Conservation (phyloP, 92 coral and sea anemone species). For the Actinernus sp. region DNA sequence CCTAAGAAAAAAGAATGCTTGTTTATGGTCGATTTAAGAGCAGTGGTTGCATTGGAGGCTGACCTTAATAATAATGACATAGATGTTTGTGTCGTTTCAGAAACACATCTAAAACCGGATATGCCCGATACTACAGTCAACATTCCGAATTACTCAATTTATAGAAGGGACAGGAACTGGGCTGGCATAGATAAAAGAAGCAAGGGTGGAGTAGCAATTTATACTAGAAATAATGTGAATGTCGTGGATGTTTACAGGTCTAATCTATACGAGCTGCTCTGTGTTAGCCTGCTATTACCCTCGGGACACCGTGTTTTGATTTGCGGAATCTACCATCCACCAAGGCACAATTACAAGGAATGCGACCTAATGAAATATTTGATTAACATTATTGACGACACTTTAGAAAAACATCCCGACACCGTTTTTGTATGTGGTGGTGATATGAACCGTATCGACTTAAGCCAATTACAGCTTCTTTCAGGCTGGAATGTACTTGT, state of each 20-base stretch:
- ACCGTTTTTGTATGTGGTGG: conserved; percentile 62
- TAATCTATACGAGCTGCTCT: conserved; percentile 24
- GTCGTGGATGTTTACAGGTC: conserved; percentile 44
- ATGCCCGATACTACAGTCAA: conserved; percentile 60
- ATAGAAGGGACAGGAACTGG: conserved; percentile 59
- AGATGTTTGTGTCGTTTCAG: conserved; percentile 54
- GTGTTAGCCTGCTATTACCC: conserved; percentile 45
- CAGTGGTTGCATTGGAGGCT: conserved; percentile 47
- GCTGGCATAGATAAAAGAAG: conserved; percentile 32
- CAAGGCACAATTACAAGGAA: conserved; percentile 53
- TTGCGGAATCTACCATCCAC: conserved; percentile 61
- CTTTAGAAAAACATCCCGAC: conserved; percentile 56
- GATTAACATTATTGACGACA: conserved; percentile 31
- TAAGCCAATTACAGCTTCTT: conserved; percentile 28
- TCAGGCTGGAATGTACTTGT: conserved; percentile 65
- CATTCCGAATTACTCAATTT: conserved; percentile 34
- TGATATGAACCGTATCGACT: conserved; percentile 45
- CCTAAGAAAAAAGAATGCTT: no score
- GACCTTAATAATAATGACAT: conserved; percentile 39
- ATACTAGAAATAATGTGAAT: conserved; percentile 36
- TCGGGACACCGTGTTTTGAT: conserved; percentile 50
- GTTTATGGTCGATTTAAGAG: no score
- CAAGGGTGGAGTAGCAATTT: conserved; percentile 66
- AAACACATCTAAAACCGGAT: conserved; percentile 39
- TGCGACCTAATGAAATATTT: conserved; percentile 43